Conservation (phyloP, 2,888 invertebrate genomes). For the Carabus problematicus region DNA sequence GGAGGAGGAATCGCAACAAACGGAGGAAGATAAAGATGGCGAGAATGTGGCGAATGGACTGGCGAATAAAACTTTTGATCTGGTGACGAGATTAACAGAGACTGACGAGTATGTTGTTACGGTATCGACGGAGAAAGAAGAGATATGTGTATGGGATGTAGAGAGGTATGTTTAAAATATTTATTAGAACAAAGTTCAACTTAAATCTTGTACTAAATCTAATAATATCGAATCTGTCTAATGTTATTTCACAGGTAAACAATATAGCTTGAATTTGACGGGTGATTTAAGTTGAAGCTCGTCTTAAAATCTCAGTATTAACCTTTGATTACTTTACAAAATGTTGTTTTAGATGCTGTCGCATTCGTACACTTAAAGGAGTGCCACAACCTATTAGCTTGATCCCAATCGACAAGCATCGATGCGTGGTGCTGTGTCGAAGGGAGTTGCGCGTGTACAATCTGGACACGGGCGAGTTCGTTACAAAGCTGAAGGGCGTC, state of each 20-base stretch:
- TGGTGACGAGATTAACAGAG: conserved; percentile 69
- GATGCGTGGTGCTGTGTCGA: conserved; percentile 81
- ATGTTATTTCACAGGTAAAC: too few relatives aligned
- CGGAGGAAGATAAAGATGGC: conserved; percentile 34
- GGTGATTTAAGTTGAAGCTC: neutral
- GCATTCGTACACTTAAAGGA: conserved; percentile 74
- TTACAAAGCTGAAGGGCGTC: conserved; percentile 80
- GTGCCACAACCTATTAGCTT: conserved; percentile 80
- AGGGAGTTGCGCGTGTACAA: conserved; percentile 83
- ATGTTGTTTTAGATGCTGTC: conserved; percentile 61
- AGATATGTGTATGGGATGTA: conserved; percentile 85
- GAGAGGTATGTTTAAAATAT: conserved; percentile 58
- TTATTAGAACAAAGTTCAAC: too few relatives aligned
- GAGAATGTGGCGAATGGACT: conserved; percentile 21
- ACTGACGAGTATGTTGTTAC: conserved; percentile 78
- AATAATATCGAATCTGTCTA: too few relatives aligned
- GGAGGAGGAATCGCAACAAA: conserved; percentile 33
- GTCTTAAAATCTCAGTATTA: neutral
- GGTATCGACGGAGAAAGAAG: conserved; percentile 75
- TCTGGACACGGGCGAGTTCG: conserved; percentile 75
- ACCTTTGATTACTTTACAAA: neutral
- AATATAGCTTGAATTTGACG: too few relatives aligned
- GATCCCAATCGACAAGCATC: conserved; percentile 77
- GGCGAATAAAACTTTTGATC: conserved; percentile 62
- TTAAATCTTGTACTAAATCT: too few relatives aligned